Conservation (phyloP, 2,797 vertebrate genomes). For the Peromyscus attwateri region DNA sequence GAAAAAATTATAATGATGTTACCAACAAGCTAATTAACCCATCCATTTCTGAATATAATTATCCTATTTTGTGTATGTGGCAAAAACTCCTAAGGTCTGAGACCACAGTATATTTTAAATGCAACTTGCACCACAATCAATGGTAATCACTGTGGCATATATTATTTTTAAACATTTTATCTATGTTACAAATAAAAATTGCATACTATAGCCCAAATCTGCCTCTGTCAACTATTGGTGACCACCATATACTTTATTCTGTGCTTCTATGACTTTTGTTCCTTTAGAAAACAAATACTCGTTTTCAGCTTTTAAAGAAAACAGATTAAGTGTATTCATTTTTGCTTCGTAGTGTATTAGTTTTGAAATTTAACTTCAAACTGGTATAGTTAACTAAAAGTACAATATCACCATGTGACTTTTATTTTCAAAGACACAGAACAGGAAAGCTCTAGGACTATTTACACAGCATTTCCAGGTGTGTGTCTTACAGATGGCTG, state of each 20-base stretch:
- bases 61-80: background rate
- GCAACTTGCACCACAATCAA: background rate
- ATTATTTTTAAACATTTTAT: background rate
- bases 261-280: background rate
- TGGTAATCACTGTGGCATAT: background rate
- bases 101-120: background rate
- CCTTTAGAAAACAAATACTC: background rate
- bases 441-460: background rate
- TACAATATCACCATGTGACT: background rate
- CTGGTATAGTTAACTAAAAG: background rate
- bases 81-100: background rate
- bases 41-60: no score
- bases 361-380: background rate
- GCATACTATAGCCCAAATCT: background rate
- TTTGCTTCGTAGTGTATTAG: background rate
- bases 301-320: slow-evolving; percentile 11
- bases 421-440: background rate
- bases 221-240: background rate
- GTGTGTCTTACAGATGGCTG: background rate
- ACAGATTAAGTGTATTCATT: background rate
- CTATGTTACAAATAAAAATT: background rate
- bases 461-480: fast-evolving
- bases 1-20: background rate
- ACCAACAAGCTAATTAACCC: background rate
- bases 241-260: background rate